Base-by-base conservation (phyloP, 1,140 invertebrate genomes). In the Lordiphosa stackelbergi region DNA sequence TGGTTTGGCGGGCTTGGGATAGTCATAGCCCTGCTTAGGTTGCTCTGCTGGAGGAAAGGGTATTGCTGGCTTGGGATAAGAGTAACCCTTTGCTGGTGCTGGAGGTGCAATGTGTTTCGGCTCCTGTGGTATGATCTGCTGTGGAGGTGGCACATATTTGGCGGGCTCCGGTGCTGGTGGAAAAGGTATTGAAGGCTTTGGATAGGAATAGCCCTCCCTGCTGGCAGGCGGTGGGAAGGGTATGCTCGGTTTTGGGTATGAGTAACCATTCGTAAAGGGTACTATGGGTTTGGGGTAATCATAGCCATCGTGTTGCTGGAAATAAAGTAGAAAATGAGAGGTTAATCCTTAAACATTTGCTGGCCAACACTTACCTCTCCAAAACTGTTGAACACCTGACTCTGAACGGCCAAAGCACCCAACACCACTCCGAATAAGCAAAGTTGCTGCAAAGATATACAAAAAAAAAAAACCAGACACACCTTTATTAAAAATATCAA, bases 61-160 rank as follows among this genome's bases (percentile, higher is more conserved):
- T 35, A 79, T 35, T 3, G 46, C 35, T 10, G 73, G 74, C 48
- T 77, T 78, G n/a, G 81, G 77, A 10, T 81, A 81, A n/a, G 69
- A 63, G 28, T 81, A 81, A 4, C 77, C 77, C 16, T 61, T 59
- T 7, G 43, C 56, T 46, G 49, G 38, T 37, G 22, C 6, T 12
- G 48, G 31, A 5, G 40, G 28, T 34, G 52, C 37, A 2, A 43
- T 10, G 1, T 53, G 35, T 11, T 71, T 79, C 6, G 75, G 66
- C 24, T 81, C 53, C 19, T 79, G 74, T 5, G 74, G 68, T 28
- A 54, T 66, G 16, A 66, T 58, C 62, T 66, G 64, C 63, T 58
- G 64, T 16, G 56, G 63, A 9, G 64, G 64, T 0, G 62, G 53
- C 12, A 35, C 37, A 47, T 55, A 74, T 35, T 71, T 75, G 9